These are phyloP conservation scores for Atherix ibis DNA, from an alignment of 2,888 invertebrate genomes.

Conservation along the genomic window DNA sequence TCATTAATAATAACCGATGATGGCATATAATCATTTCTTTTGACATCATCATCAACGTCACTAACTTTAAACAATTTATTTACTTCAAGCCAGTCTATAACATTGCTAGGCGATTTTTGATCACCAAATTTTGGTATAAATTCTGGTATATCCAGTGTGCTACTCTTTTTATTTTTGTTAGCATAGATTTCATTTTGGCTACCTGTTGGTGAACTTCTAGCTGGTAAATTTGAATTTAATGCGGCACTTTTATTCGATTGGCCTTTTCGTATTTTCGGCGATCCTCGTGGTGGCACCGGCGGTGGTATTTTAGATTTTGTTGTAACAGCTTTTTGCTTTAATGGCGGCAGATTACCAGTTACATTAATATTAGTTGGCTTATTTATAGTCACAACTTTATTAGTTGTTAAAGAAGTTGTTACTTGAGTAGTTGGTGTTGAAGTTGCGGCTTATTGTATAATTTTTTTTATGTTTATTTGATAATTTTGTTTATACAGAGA, in stretches of 20 bases:
- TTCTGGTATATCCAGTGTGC: slow-evolving; percentile 16
- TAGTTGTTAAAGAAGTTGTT: background rate
- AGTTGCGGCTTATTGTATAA: slow-evolving; percentile 17
- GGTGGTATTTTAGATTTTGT: slow-evolving; percentile 66
- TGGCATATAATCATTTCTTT: background rate
- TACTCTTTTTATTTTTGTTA: slow-evolving; percentile 6
- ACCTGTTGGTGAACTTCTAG: slow-evolving; percentile 13
- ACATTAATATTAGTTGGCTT: background rate
- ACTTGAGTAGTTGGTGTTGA: slow-evolving; percentile 35
- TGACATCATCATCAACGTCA: background rate
- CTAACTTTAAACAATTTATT: slow-evolving; percentile 14
- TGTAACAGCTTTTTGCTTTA: slow-evolving; percentile 50
- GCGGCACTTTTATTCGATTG: slow-evolving; percentile 3
- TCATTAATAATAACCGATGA: background rate
- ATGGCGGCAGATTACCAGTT: slow-evolving; percentile 44
- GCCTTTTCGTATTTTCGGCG: slow-evolving; percentile 47
- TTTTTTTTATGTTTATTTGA: background rate
- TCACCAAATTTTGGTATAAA: slow-evolving; percentile 24
- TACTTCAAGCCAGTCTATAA: slow-evolving; percentile 30
- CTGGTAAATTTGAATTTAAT: slow-evolving; percentile 7
- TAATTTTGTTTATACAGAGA: too few species aligned
- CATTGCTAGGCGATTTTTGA: slow-evolving; percentile 29
- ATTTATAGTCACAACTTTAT: background rate
- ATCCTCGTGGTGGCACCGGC: slow-evolving; percentile 74
- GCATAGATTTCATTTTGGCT: slow-evolving; percentile 5